These are phyloP conservation scores for Tor tambroides DNA, from an alignment of 2,113 vertebrate genomes.

Conservation along the genomic window DNA sequence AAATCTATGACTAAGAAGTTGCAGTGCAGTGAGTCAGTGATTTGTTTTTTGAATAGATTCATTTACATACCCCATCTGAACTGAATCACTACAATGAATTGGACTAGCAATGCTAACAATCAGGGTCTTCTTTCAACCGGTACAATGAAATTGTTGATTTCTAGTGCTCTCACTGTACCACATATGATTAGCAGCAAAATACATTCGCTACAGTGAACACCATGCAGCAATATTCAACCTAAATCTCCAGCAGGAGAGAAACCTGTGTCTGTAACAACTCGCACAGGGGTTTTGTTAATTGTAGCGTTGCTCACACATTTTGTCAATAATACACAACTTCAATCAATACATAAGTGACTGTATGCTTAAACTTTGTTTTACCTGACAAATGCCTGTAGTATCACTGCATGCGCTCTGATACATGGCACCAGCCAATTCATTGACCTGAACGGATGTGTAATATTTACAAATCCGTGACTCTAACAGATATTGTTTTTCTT, in stretches of 20 bases:
- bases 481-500: not conserved
- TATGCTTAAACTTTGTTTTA: not conserved
- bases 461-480: not conserved
- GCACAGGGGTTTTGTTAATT: not conserved
- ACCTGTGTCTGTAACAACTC: not conserved
- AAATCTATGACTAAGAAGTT: too few relatives aligned
- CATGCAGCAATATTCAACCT: not conserved
- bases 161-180: too few relatives aligned
- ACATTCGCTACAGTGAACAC: not conserved
- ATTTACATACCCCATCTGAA: too few relatives aligned
- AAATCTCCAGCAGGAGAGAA: not conserved
- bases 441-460: not conserved
- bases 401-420: not conserved
- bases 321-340: not conserved
- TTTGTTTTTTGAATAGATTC: too few relatives aligned
- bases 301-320: not conserved
- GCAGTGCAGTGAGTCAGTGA: too few relatives aligned
- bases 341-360: not conserved
- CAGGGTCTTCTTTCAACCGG: not conserved
- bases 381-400: not conserved
- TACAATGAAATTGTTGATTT: not conserved
- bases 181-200: not conserved
- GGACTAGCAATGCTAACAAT: not conserved
- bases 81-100: not conserved
- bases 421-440: not conserved